phyloP scores from a whole-genome alignment of 2,113 vertebrate species.

The Siniperca knerii region DNA sequence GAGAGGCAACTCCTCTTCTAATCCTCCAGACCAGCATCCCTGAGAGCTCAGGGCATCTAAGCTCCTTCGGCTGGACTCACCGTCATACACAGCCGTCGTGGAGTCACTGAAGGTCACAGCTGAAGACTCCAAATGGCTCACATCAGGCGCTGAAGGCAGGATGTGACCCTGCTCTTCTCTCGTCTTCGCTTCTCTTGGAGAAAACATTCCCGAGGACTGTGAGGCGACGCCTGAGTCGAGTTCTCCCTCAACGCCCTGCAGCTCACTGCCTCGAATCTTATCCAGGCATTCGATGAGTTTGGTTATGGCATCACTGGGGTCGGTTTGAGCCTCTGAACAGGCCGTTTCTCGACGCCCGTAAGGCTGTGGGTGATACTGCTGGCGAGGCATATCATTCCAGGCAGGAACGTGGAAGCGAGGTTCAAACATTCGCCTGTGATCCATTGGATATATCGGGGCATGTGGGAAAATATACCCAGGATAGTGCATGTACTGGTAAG shows the following conservation, averaged over 20 bases:
- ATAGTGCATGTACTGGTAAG: conserved; percentile 83
- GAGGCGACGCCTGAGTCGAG: conserved; percentile 81
- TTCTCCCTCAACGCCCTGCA: conserved; percentile 57
- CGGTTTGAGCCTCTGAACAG: conserved; percentile 81
- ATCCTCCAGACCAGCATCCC: conserved; percentile 61
- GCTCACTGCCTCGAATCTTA: conserved; percentile 70
- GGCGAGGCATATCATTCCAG: conserved; percentile 65
- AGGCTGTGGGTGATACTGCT: conserved; percentile 34
- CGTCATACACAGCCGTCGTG: conserved; percentile 29
- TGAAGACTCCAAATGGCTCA: conserved; percentile 25
- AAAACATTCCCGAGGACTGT: conserved; percentile 74
- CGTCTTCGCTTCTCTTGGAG: conserved; percentile 64
- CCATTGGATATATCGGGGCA: conserved; percentile 76
- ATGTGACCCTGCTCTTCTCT: conserved; percentile 12
- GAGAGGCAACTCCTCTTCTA: conserved; percentile 73
- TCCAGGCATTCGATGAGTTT: conserved; percentile 83
- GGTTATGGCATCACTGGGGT: conserved; percentile 80
- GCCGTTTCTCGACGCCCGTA: conserved; percentile 69
- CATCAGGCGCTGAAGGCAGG: not conserved
- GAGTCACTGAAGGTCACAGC: conserved; percentile 46
- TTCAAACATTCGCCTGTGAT: conserved; percentile 82
- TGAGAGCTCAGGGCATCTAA: conserved; percentile 50
- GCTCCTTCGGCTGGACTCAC: conserved; percentile 54
- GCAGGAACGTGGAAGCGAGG: conserved; percentile 71
- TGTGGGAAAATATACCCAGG: conserved; percentile 81